Evolutionary conservation across 2,797 vertebrate genomes (phyloP).

Genomic region (Myoxocephalus aenaeus): DNA sequence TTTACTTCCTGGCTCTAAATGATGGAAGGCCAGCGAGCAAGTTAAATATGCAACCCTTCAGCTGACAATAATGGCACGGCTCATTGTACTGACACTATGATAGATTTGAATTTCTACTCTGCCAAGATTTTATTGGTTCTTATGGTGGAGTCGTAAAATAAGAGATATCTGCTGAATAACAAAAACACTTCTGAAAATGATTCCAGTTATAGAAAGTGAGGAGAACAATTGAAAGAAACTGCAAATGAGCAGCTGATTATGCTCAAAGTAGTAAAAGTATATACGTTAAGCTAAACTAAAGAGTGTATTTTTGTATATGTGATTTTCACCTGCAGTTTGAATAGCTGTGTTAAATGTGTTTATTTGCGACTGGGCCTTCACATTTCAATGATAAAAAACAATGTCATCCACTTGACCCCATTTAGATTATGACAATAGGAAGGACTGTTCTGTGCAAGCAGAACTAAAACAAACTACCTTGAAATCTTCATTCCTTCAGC

Average conservation of each 20-base stretch:
- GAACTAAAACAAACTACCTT: conserved; percentile 38
- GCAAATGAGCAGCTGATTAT: conserved; percentile 15
- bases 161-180: neutral
- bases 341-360: neutral
- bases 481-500: conserved; percentile 21
- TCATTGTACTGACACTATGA: conserved; percentile 13
- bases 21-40: conserved; percentile 7
- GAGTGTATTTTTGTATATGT: neutral
- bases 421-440: neutral
- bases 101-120: conserved; percentile 16
- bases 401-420: neutral
- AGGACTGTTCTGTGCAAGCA: neutral
- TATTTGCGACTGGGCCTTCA: neutral
- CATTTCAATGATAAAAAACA: neutral
- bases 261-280: conserved; percentile 4
- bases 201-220: conserved; percentile 6
- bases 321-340: neutral
- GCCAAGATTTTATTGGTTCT: conserved; percentile 24
- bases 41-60: conserved; percentile 36
- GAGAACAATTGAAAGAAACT: conserved; percentile 4
- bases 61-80: conserved; percentile 24
- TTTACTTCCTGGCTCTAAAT: conserved; percentile 37
- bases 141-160: neutral
- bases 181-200: conserved; percentile 8
- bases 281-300: neutral